Evolutionary conservation across 1,140 invertebrate species (phyloP).

Genomic region (Hesperophylax magnus): DNA sequence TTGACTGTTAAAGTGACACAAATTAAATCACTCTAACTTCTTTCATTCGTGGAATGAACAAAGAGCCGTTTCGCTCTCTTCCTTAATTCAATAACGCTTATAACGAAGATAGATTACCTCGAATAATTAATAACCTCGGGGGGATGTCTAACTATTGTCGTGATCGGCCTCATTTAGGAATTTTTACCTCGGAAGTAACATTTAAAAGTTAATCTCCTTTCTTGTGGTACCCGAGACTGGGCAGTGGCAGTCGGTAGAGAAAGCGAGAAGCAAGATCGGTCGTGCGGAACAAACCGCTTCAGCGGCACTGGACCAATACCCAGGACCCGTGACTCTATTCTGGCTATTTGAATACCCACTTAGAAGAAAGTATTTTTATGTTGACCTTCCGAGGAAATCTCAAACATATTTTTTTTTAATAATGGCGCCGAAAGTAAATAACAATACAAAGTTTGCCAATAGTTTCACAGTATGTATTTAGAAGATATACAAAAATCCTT

Average conservation of each 20-base stretch:
- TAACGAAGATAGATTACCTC: slow-evolving; percentile 31
- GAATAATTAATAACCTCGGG: slow-evolving; percentile 23
- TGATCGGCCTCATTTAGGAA: slow-evolving; percentile 27
- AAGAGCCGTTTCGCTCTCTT: slow-evolving; percentile 16
- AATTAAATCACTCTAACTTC: no score
- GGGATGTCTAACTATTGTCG: slow-evolving; percentile 3
- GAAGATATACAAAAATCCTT: no score
- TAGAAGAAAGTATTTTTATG: no score
- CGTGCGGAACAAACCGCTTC: slow-evolving; percentile 2
- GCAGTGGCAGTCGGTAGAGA: background rate
- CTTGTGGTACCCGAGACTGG: background rate
- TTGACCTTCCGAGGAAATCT: no score
- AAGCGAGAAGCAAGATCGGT: background rate
- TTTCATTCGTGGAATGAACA: background rate
- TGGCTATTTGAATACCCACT: no score
- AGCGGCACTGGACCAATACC: slow-evolving; percentile 5
- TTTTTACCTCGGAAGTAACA: slow-evolving; percentile 27
- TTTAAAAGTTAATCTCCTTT: slow-evolving; percentile 15
- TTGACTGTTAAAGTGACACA: no score
- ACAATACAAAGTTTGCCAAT: no score
- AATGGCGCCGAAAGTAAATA: no score
- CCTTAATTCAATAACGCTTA: slow-evolving; percentile 19
- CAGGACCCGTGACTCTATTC: background rate
- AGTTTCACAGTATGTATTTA: no score
- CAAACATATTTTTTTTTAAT: no score